Conservation (phyloP, 2,888 invertebrate genomes). For the Drosophila kanekoi region DNA sequence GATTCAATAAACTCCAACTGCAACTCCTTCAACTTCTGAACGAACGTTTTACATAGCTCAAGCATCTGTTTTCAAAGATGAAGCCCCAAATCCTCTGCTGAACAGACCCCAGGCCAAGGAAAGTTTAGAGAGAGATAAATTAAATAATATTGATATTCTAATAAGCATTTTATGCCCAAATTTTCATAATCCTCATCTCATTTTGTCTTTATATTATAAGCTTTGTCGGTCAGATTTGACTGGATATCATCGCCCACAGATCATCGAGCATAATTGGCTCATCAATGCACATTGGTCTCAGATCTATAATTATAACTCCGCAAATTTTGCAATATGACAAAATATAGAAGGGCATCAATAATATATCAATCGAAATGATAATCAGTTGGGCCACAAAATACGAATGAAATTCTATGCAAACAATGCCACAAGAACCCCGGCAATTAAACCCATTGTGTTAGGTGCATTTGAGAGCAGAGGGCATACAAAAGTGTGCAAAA, state of each 20-base stretch:
- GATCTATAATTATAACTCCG: constrained; percentile 47
- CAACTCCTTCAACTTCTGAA: too few species aligned
- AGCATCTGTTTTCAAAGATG: too few species aligned
- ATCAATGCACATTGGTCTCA: constrained; percentile 34
- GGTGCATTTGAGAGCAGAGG: constrained; percentile 24
- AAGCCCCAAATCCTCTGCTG: too few species aligned
- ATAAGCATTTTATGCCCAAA: too few species aligned
- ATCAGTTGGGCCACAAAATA: constrained; percentile 34
- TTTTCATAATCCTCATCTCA: not conserved
- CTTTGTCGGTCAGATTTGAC: not conserved
- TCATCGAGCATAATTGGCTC: constrained; percentile 21
- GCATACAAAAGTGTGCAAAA: constrained; percentile 39
- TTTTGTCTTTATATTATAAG: not conserved
- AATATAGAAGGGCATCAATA: constrained; percentile 65
- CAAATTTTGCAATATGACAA: constrained; percentile 55
- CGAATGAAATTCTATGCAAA: constrained; percentile 44
- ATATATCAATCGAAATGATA: constrained; percentile 70
- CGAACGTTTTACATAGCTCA: too few species aligned
- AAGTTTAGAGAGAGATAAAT: too few species aligned
- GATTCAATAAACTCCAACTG: too few species aligned
- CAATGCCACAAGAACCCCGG: constrained; percentile 53
- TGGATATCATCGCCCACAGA: not conserved
- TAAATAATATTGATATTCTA: too few species aligned
- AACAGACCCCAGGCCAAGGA: too few species aligned
- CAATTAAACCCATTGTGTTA: constrained; percentile 56